Evolutionary conservation across 35 echinoderm and acorn worm genomes (phyloP).

Genomic region (Strongylocentrotus purpuratus): DNA sequence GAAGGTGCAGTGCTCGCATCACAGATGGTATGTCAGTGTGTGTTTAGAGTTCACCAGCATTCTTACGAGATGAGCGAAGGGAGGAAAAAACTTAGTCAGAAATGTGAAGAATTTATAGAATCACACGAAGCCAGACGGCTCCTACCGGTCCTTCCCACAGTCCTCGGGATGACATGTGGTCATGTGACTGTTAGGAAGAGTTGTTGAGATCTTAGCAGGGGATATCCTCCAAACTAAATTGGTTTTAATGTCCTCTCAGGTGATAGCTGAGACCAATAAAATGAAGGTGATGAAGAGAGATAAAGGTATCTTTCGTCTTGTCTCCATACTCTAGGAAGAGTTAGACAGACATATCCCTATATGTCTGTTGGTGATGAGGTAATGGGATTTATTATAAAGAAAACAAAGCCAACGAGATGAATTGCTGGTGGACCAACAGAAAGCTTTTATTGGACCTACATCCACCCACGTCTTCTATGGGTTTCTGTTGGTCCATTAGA

Average conservation of each 20-base stretch:
- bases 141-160: not conserved
- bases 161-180: not conserved
- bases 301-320: not conserved
- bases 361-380: not conserved
- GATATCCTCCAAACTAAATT: not conserved
- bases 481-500: too few relatives aligned
- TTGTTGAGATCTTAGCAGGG: not conserved
- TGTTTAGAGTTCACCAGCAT: not conserved
- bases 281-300: not conserved
- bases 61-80: not conserved
- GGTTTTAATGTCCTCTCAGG: not conserved
- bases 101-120: not conserved
- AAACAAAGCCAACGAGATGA: not conserved
- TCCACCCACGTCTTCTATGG: too few relatives aligned
- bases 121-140: not conserved
- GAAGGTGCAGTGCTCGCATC: not conserved
- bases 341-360: not conserved
- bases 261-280: not conserved
- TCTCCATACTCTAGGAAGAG: not conserved
- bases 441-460: too few relatives aligned
- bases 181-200: not conserved
- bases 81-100: not conserved
- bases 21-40: conserved; percentile 1
- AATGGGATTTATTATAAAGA: not conserved
- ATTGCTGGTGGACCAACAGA: too few relatives aligned